These are phyloP conservation scores for Hydrotaea cyrtoneurina DNA, from an alignment of 2,888 invertebrate genomes.

Conservation along the genomic window DNA sequence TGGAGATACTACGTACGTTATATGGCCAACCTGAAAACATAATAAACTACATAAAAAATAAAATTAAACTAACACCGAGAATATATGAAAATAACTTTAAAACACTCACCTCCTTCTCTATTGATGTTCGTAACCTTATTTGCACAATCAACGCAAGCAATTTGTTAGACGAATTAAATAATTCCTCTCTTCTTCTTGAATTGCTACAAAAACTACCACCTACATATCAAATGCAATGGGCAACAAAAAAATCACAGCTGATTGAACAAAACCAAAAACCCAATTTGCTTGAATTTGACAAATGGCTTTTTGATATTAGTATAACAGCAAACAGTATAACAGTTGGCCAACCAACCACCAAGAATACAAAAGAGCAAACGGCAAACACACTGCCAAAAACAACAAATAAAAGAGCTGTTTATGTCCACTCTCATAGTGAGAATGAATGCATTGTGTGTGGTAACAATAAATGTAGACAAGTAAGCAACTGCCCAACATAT, in stretches of 20 bases:
- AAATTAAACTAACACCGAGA: slow-evolving; percentile 11
- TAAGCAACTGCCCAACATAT: slow-evolving; percentile 15
- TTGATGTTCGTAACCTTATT: slow-evolving; percentile 18
- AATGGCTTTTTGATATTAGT: too few species aligned
- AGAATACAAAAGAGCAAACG: slow-evolving; percentile 10
- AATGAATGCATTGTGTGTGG: slow-evolving; percentile 27
- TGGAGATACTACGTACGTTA: neutral
- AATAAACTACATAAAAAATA: slow-evolving; percentile 41
- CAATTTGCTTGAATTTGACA: slow-evolving; percentile 38
- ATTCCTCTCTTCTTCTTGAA: neutral
- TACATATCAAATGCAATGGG: slow-evolving; percentile 46
- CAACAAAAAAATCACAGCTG: slow-evolving; percentile 6
- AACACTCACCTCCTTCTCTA: slow-evolving; percentile 32
- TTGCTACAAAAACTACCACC: slow-evolving; percentile 18
- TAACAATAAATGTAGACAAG: neutral
- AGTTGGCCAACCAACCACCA: neutral
- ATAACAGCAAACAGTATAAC: slow-evolving; percentile 19
- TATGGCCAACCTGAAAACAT: slow-evolving; percentile 50
- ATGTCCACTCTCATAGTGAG: neutral
- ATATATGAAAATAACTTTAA: slow-evolving; percentile 16
- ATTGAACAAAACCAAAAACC: slow-evolving; percentile 27
- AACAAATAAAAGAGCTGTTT: neutral
- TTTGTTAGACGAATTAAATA: slow-evolving; percentile 29
- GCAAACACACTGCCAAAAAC: too few species aligned
- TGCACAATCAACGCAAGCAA: neutral